phyloP scores from a whole-genome alignment of 2,113 vertebrate species.

The Pungitius pungitius region DNA sequence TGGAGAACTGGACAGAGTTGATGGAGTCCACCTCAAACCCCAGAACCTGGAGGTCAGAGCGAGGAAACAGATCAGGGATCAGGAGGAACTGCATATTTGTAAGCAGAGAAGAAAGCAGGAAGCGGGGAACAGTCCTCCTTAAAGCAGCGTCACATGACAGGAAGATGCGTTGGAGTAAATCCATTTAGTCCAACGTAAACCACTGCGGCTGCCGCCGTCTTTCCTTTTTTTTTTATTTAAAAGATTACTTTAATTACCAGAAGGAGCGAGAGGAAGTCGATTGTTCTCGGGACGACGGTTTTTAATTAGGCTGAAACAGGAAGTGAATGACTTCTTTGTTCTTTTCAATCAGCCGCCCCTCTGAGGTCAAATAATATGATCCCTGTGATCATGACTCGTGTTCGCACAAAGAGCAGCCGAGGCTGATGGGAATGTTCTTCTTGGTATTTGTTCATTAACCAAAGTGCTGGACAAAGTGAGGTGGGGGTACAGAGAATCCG shows the following conservation, averaged over 20 bases:
- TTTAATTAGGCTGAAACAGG: slow-evolving; percentile 42
- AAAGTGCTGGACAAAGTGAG: no score
- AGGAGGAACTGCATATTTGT: background rate
- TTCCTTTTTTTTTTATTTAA: background rate
- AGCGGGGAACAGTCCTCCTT: no score
- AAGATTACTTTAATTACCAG: slow-evolving; percentile 7
- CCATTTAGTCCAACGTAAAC: background rate
- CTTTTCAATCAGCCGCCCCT: slow-evolving; percentile 42
- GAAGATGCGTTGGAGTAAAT: background rate
- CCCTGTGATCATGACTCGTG: background rate
- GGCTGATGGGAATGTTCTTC: background rate
- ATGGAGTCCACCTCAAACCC: slow-evolving; percentile 97
- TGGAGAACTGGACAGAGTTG: slow-evolving; percentile 99
- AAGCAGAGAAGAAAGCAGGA: no score
- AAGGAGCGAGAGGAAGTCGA: slow-evolving; percentile 27
- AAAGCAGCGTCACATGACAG: background rate
- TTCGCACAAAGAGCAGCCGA: background rate
- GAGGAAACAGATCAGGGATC: background rate
- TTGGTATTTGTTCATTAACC: background rate
- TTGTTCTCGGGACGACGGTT: slow-evolving; percentile 48
- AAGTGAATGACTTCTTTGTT: slow-evolving; percentile 53
- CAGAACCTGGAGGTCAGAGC: slow-evolving; percentile 84
- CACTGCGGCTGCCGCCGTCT: background rate
- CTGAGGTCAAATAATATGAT: slow-evolving; percentile 36
- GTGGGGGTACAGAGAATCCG: no score